phyloP scores from a whole-genome alignment of 2,113 vertebrate species.

The Ramphastos sulfuratus region DNA sequence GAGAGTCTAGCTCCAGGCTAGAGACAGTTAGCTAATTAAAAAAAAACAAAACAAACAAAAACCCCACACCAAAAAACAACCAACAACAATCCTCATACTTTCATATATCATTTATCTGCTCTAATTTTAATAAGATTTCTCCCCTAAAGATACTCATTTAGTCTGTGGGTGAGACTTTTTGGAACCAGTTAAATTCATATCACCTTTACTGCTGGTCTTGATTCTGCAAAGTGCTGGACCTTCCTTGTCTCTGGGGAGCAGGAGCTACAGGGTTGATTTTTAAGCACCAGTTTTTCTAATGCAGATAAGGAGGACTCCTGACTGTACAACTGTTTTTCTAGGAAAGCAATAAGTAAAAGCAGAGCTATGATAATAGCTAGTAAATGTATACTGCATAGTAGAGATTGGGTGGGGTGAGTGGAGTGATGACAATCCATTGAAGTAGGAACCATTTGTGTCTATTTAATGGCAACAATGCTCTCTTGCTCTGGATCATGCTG shows the following conservation, averaged over 20 bases:
- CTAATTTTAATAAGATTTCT: conserved; percentile 46
- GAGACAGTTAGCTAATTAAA: conserved; percentile 43
- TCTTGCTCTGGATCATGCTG: conserved; percentile 1
- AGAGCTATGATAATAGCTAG: background rate
- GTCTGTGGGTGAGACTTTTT: background rate
- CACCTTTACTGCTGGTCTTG: background rate
- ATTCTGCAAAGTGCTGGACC: background rate
- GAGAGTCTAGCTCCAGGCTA: conserved; percentile 25
- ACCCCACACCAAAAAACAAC: background rate
- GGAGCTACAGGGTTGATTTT: background rate
- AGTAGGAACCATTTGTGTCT: background rate
- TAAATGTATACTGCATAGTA: background rate
- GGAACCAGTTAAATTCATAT: background rate
- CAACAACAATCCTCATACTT: background rate
- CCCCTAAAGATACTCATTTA: background rate
- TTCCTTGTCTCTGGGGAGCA: background rate
- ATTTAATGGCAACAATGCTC: background rate
- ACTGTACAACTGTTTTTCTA: background rate
- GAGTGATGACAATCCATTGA: background rate
- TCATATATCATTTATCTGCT: background rate
- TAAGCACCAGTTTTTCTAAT: background rate
- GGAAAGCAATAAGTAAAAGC: background rate
- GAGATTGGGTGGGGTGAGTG: background rate
- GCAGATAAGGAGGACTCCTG: background rate
- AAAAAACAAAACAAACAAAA: background rate